phyloP scores from a whole-genome alignment of 2,113 vertebrate species.

The Talpa occidentalis region DNA sequence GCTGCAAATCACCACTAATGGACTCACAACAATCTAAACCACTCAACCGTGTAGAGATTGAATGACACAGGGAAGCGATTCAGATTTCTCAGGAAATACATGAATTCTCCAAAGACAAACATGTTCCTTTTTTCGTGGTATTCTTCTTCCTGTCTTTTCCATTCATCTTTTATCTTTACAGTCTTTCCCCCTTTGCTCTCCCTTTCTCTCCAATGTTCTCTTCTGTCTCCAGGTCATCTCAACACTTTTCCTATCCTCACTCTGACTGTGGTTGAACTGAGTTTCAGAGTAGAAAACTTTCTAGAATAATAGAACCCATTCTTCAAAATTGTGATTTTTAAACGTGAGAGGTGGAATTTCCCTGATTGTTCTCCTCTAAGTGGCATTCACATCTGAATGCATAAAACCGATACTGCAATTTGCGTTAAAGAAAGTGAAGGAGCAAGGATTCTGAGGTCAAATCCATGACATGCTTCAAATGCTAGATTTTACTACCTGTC shows the following conservation, averaged over 20 bases:
- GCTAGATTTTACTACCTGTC: not conserved
- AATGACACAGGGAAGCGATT: not conserved
- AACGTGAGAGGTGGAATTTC: not conserved
- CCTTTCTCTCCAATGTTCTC: not conserved
- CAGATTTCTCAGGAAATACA: conserved; percentile 35
- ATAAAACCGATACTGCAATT: not conserved
- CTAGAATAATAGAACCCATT: not conserved
- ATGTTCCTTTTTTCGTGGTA: not conserved
- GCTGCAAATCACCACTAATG: conserved; percentile 86
- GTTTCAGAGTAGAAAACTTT: not conserved
- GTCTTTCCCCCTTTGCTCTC: not conserved
- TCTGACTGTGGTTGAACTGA: not conserved
- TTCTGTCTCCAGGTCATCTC: no score
- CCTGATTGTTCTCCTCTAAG: not conserved
- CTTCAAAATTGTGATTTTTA: not conserved
- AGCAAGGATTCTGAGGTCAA: not conserved
- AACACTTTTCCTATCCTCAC: not conserved
- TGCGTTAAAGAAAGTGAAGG: not conserved
- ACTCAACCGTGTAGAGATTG: conserved; percentile 68
- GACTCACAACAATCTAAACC: conserved; percentile 73
- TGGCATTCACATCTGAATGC: not conserved
- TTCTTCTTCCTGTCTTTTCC: not conserved
- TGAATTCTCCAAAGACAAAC: not conserved
- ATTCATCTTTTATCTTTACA: not conserved
- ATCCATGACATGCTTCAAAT: not conserved